Evolutionary conservation across 2,797 vertebrate species (phyloP), one percentile per base, ranked within the genome.

Genomic region (Cheirogaleus major): DNA sequence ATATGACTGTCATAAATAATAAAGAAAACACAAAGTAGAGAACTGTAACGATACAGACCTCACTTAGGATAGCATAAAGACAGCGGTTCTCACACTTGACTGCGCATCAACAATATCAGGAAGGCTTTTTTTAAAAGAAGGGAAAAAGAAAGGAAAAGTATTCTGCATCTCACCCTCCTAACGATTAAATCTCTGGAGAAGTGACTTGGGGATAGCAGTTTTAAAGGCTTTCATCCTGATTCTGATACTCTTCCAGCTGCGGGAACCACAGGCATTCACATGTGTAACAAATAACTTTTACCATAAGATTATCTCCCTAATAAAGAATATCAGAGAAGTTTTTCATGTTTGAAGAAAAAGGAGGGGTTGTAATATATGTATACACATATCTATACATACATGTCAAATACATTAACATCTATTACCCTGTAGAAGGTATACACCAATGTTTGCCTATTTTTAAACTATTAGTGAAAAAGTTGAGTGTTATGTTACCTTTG

Each of bases 281-380:
- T n/a, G 48, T 63, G 72, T 59, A 81, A 0, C 8, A 92, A 84
- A 76, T 41, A 38, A 73, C 61, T 89, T 67, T 63, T 57, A 30
- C 55, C 13, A 11, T 43, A 61, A 79, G 25, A 83, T 15, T 57
- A 30, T 90, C 50, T 93, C 35, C 57, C 65, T 82, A n/a, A 84
- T 38, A 23, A 90, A 73, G 7, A 52, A 35, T 43, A 50, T 88
- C 32, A 84, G 35, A 80, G 41, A 75, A 63, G 23, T 32, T 92
- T 76, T 84, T 94, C 23, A 90, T 84, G 22, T 80, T 50, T 90
- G n/a, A 38, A 87, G 27, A 93, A 55, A 91, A 89, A 52, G 25
- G 25, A 80, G 7, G 20, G 4, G 0, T 83, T 5, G 86, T 22
- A n/a, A 7, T 38, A 70, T 22, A 55, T 27, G 5, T 38, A 89